Percentiles rank a stretch among this genome's conserved stretches.
These are phyloP conservation scores for Spisula solida DNA, from an alignment of 2,888 invertebrate genomes.

Conservation along the genomic window DNA sequence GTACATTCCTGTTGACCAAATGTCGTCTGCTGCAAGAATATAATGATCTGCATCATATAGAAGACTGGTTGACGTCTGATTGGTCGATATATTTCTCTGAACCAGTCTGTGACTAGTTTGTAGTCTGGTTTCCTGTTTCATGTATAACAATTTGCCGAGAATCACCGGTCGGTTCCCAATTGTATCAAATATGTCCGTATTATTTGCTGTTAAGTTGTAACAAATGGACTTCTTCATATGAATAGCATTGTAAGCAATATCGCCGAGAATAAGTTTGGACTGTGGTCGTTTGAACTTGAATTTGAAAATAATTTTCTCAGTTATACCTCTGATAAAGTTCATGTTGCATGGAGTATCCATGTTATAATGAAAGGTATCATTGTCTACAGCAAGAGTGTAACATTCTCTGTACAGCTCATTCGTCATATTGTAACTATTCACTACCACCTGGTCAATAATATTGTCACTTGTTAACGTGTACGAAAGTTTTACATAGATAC, in stretches of 20 bases:
- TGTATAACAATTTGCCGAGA: slow-evolving; percentile 57
- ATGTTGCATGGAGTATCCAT: slow-evolving; percentile 49
- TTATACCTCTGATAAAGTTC: slow-evolving; percentile 44
- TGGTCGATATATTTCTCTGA: slow-evolving; percentile 40
- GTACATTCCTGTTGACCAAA: slow-evolving; percentile 83
- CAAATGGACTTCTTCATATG: slow-evolving; percentile 51
- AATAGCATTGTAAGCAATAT: slow-evolving; percentile 72
- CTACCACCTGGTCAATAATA: slow-evolving; percentile 51
- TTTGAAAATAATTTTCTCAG: slow-evolving; percentile 59
- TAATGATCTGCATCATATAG: slow-evolving; percentile 55
- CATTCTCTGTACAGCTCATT: slow-evolving; percentile 68
- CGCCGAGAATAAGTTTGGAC: slow-evolving; percentile 72
- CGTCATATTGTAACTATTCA: slow-evolving; percentile 58
- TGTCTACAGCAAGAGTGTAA: slow-evolving; percentile 59
- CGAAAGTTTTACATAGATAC: slow-evolving; percentile 55
- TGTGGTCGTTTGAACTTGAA: slow-evolving; percentile 64
- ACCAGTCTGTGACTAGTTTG: slow-evolving; percentile 63
- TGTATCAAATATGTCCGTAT: slow-evolving; percentile 44
- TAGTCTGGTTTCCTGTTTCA: slow-evolving; percentile 59
- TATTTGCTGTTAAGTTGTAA: slow-evolving; percentile 53
- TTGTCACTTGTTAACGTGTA: slow-evolving; percentile 29
- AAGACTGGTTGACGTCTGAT: slow-evolving; percentile 44
- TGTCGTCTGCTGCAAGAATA: slow-evolving; percentile 72
- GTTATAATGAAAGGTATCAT: slow-evolving; percentile 28
- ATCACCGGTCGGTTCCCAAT: background rate